Percentiles rank a stretch among this genome's conserved stretches.
Conservation (phyloP, 1,140 invertebrate genomes). For the Hestina assimilis region DNA sequence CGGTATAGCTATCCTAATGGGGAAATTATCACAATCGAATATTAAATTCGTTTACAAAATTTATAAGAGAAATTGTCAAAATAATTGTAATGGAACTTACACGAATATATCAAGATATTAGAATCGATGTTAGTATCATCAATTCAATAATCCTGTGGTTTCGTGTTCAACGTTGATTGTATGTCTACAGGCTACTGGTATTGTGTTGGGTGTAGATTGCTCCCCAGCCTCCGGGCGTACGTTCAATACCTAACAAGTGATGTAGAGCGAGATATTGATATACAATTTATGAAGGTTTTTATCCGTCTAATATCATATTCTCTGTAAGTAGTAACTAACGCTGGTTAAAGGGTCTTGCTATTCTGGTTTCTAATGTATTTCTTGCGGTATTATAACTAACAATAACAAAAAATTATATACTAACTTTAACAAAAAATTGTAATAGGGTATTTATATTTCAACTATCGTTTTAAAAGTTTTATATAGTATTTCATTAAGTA, state of each 20-base stretch:
- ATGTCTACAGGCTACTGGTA: slow-evolving; percentile 25
- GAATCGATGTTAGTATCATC: slow-evolving; percentile 1
- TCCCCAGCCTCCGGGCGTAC: slow-evolving; percentile 17
- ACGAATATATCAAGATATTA: slow-evolving; percentile 18
- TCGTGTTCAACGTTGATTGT: slow-evolving; percentile 23
- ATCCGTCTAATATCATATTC: neutral
- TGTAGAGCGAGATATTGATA: neutral
- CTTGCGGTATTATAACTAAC: too few relatives aligned
- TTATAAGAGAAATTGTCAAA: too few relatives aligned
- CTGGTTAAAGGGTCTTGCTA: neutral
- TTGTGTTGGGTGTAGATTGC: slow-evolving; percentile 28
- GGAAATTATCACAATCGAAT: too few relatives aligned
- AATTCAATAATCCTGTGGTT: neutral
- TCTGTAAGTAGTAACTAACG: neutral
- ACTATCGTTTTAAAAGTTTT: too few relatives aligned
- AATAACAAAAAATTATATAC: too few relatives aligned
- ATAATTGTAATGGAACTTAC: too few relatives aligned
- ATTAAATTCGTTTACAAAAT: too few relatives aligned
- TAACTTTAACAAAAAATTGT: too few relatives aligned
- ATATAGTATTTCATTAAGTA: too few relatives aligned
- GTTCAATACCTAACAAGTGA: slow-evolving; percentile 11
- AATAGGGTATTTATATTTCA: too few relatives aligned
- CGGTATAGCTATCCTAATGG: too few relatives aligned
- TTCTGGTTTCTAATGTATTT: neutral
- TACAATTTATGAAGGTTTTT: neutral